A percentile compares a stretch with the other conserved stretches of the same genome.
Conservation (phyloP, 1,140 invertebrate genomes). For the Pogonognathellus flavescens region DNA sequence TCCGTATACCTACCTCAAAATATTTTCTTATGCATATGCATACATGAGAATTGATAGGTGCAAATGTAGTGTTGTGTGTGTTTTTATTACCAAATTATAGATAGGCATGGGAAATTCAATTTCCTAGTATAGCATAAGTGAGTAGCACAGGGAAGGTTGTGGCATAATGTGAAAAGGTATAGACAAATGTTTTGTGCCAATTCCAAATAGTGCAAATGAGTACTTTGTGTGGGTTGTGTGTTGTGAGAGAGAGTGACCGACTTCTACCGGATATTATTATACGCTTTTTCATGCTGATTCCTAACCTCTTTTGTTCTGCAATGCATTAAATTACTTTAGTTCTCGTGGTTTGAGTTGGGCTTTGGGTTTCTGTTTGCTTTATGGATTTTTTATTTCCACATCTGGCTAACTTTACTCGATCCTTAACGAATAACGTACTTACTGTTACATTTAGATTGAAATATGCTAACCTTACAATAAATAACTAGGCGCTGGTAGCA, state of each 20-base stretch:
- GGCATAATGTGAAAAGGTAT: no score
- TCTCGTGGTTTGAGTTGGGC: neutral
- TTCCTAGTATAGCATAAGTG: no score
- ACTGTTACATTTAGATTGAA: neutral
- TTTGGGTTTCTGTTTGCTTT: neutral
- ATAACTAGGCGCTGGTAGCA: neutral
- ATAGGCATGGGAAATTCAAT: no score
- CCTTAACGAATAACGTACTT: conserved; percentile 1
- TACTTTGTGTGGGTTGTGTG: no score
- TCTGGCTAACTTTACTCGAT: neutral
- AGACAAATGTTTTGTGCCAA: no score
- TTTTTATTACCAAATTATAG: no score
- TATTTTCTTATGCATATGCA: no score
- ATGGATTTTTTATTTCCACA: conserved; percentile 1
- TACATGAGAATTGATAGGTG: no score
- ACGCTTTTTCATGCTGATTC: conserved; percentile 23
- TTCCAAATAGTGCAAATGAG: no score
- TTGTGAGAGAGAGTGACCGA: conserved; percentile 9
- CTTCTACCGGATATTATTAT: conserved; percentile 6
- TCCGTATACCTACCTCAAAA: no score
- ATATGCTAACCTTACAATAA: neutral
- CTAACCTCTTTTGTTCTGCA: neutral
- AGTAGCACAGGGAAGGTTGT: no score
- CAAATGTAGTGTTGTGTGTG: no score
- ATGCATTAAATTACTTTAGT: conserved; percentile 21